A percentile compares a stretch with the other conserved stretches of the same genome.
Evolutionary conservation across 2,113 vertebrate species (phyloP).

Genomic region (Gymnobelideus leadbeateri): DNA sequence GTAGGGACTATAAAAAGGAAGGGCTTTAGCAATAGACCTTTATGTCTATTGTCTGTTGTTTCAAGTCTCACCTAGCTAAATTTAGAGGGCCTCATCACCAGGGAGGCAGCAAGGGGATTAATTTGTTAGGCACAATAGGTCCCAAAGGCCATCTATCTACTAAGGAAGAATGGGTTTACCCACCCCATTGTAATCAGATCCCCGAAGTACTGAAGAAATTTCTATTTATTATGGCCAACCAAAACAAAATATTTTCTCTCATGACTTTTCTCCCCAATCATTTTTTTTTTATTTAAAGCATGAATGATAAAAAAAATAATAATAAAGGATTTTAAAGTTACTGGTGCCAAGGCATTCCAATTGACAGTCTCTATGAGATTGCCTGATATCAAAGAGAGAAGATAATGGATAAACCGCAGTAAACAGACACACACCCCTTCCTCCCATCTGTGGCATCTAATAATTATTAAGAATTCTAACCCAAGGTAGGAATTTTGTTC

Average conservation of each 20-base stretch:
- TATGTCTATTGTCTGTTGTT: neutral
- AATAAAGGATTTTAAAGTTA: conserved; percentile 18
- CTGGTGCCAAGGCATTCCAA: neutral
- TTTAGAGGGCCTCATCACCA: neutral
- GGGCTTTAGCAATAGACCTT: neutral
- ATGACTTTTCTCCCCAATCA: neutral
- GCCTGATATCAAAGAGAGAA: conserved; percentile 26
- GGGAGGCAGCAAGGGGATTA: neutral
- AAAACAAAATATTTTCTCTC: neutral
- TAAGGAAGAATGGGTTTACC: neutral
- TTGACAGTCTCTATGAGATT: conserved; percentile 29
- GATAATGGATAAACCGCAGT: conserved; percentile 55
- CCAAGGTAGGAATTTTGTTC: conserved; percentile 20
- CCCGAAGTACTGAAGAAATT: neutral
- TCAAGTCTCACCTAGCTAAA: neutral
- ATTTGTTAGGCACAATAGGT: neutral
- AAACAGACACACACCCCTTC: conserved; percentile 43
- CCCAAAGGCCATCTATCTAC: neutral
- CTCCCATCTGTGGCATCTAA: conserved; percentile 70
- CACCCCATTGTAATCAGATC: neutral
- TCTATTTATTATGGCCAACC: neutral
- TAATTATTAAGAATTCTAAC: conserved; percentile 75
- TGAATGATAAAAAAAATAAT: neutral
- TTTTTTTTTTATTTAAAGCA: conserved; percentile 12
- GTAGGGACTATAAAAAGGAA: neutral